Conservation (phyloP, 2,888 invertebrate species). For the Sympetrum striolatum region DNA sequence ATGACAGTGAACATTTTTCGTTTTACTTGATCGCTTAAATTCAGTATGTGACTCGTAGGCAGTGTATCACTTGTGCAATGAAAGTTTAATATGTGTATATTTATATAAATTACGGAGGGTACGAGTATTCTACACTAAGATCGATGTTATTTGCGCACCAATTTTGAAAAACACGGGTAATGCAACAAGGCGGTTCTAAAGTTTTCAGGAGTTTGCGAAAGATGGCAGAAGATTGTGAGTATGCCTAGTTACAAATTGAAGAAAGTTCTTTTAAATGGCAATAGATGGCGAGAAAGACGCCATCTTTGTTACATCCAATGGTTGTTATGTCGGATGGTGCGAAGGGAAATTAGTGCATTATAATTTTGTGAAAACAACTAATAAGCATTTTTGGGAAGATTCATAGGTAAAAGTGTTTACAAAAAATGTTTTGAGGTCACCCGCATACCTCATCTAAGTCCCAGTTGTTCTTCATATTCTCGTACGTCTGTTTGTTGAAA, state of each 20-base stretch:
- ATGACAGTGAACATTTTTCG: background rate
- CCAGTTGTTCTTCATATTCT: background rate
- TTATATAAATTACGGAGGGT: background rate
- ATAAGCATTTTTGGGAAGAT: background rate
- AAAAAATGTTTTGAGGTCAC: background rate
- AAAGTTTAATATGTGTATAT: background rate
- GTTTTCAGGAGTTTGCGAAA: slow-evolving; percentile 25
- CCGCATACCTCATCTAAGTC: background rate
- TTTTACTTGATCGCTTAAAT: background rate
- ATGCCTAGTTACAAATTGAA: slow-evolving; percentile 24
- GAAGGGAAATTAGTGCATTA: slow-evolving; percentile 18
- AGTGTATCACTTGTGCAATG: background rate
- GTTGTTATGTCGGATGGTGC: slow-evolving; percentile 47
- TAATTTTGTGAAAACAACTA: background rate
- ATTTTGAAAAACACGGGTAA: slow-evolving; percentile 29
- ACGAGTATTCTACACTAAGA: background rate
- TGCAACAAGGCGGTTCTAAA: background rate
- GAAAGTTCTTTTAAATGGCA: slow-evolving; percentile 47
- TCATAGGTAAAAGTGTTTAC: background rate
- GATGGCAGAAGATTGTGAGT: slow-evolving; percentile 44
- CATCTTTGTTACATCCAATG: slow-evolving; percentile 49
- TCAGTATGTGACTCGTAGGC: background rate
- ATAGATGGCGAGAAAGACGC: slow-evolving; percentile 49
- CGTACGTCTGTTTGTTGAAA: slow-evolving; percentile 32
- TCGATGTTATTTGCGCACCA: background rate